Evolutionary conservation across 23 tunicate genomes (phyloP).

Genomic region (Trididemnum clinides): DNA sequence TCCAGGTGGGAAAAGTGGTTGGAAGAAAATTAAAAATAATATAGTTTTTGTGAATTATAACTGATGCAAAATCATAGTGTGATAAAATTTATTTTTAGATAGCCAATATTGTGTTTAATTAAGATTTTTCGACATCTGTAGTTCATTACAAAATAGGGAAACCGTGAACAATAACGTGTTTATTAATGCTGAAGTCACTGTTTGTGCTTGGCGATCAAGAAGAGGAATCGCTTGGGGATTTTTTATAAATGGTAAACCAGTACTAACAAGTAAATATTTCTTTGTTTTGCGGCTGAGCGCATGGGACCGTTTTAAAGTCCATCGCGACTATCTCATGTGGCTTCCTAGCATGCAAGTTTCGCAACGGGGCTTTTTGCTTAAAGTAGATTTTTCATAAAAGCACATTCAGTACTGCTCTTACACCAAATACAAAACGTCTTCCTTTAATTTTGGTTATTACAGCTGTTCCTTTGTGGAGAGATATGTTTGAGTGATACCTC

Average conservation of each 20-base stretch:
- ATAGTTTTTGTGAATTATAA: too few relatives aligned
- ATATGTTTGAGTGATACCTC: background rate
- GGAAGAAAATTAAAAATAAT: too few relatives aligned
- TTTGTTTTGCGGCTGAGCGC: background rate
- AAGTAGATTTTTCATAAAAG: background rate
- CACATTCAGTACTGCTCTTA: background rate
- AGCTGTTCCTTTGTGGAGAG: background rate
- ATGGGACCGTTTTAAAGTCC: background rate
- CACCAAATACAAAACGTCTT: slow-evolving; percentile 3
- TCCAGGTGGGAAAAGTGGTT: too few relatives aligned
- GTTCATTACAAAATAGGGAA: too few relatives aligned
- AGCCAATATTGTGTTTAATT: too few relatives aligned
- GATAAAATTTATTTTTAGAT: too few relatives aligned
- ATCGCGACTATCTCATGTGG: slow-evolving; percentile 1
- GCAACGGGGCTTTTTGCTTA: background rate
- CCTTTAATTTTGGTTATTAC: background rate
- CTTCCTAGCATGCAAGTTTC: background rate
- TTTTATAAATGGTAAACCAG: background rate
- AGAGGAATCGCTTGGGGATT: background rate
- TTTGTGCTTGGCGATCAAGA: background rate
- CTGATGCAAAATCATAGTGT: too few relatives aligned
- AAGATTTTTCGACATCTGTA: too few relatives aligned
- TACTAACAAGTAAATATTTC: background rate
- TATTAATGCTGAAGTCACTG: background rate
- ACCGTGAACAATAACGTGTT: too few relatives aligned